phyloP scores from a whole-genome alignment of 2,113 vertebrate species.

The Pleuronectes platessa region DNA sequence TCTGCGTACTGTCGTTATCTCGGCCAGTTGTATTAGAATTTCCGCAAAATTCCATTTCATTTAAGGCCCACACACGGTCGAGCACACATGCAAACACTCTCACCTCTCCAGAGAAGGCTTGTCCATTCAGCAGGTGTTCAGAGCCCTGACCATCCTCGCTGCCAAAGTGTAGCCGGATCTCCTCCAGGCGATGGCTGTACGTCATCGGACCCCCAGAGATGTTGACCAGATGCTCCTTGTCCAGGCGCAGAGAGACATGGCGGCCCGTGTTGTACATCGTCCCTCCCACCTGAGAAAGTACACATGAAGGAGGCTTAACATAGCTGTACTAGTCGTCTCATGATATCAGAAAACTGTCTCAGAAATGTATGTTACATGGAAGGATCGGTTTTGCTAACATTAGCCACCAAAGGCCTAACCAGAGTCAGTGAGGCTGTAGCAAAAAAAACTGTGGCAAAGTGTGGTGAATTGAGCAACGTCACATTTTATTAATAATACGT shows the following conservation, averaged over 20 bases:
- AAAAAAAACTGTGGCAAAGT: no score
- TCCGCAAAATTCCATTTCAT: not conserved
- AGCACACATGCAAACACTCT: not conserved
- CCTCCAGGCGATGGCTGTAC: slow-evolving; percentile 96
- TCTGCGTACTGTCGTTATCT: not conserved
- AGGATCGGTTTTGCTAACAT: no score
- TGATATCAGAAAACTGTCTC: not conserved
- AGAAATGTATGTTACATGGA: not conserved
- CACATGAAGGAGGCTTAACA: not conserved
- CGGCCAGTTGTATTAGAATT: not conserved
- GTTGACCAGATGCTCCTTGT: slow-evolving; percentile 98
- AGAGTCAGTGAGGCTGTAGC: no score
- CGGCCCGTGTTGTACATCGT: slow-evolving; percentile 99
- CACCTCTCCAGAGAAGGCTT: slow-evolving; percentile 98
- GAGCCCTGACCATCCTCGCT: slow-evolving; percentile 97
- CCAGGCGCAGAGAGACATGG: slow-evolving; percentile 94
- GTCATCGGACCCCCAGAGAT: slow-evolving; percentile 98
- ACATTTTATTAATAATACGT: no score
- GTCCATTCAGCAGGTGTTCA: slow-evolving; percentile 96
- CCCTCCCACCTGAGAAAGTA: slow-evolving; percentile 88
- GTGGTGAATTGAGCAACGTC: no score
- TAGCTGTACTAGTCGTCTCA: not conserved
- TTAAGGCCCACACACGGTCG: slow-evolving; percentile 8
- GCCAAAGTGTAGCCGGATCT: slow-evolving; percentile 97
- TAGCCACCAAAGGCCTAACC: no score